Base-by-base conservation (phyloP, 2,113 vertebrate species). In the Rhinoptilus africanus region DNA sequence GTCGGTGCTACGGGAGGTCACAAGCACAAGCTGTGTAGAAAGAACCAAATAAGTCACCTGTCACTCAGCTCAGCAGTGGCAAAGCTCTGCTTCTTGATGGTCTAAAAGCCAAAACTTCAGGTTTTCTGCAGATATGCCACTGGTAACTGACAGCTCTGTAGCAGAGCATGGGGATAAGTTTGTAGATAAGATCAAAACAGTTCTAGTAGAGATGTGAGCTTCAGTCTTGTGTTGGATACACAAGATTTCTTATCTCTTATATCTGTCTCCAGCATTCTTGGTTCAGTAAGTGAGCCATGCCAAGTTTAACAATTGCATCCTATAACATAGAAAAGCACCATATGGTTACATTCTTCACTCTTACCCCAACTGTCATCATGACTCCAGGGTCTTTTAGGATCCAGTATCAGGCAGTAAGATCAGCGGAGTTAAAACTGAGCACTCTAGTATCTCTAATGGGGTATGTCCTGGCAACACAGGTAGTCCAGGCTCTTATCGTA, bases 21-120 rank as follows among this genome's bases (percentile, higher is more conserved):
- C 34, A 78, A 89, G 60, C 62, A 88, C 68, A 84, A 90, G 75
- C 88, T 86, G 67, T 74, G 75, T 59, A 73, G 60, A 95, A 86
- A 94, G 68, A 94, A 81, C 51, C 73, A 92, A 94, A 80, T 67
- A 96, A 96, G 92, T 90, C 64, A 94, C 79, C 79, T 88, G 88
- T 93, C 96, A 96, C 53, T 97, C 96, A 83, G 37, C 82, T 92
- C 90, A 92, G 82, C 59, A 80, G 67, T 84, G 45, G 63, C 32
- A 93, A 94, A 88, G 86, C 78, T 92, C 83, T 69, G 12, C 48
- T 91, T 96, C 3, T 4, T 72, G 59, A 48, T 37, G 39, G 83
- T n/a, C 69, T 93, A 51, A 96, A 93, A 94, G 53, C 64, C 34
- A 54, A 87, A 86, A 68, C 72, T 94, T 85, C 64, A 87, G 79